Evolutionary conservation across 2,888 invertebrate genomes (phyloP).

Genomic region (Tridacna gigas): DNA sequence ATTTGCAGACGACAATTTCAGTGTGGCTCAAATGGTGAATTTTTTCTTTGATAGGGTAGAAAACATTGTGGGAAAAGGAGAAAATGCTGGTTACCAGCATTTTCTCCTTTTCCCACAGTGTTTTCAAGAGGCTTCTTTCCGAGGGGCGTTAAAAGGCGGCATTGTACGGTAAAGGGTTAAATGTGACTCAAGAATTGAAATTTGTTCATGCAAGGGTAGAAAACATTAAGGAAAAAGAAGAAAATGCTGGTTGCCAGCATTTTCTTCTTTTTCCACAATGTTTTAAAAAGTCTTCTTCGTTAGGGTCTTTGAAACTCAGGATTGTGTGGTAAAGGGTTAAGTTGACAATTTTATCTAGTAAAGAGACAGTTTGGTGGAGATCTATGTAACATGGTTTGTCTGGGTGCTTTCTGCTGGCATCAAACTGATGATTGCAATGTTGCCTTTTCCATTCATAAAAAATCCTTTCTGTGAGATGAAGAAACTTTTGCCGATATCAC

Average conservation of each 20-base stretch:
- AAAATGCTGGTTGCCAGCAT: not conserved
- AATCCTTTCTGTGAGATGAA: too few species aligned
- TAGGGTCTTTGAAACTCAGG: not conserved
- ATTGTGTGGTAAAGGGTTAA: not conserved
- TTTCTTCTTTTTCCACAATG: not conserved
- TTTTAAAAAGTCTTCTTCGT: not conserved
- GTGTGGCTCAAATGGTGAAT: too few species aligned
- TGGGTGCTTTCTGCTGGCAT: too few species aligned
- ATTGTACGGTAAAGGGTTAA: too few species aligned
- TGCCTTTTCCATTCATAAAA: too few species aligned
- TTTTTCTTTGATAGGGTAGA: not conserved
- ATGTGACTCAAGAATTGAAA: too few species aligned
- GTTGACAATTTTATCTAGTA: too few species aligned
- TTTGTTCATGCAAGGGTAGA: not conserved
- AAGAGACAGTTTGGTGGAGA: too few species aligned
- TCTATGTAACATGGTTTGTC: too few species aligned
- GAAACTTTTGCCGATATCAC: too few species aligned
- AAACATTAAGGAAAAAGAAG: not conserved
- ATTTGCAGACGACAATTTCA: not conserved
- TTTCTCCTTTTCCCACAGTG: conserved; percentile 13
- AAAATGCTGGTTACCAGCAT: not conserved
- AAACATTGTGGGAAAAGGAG: not conserved
- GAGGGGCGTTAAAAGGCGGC: not conserved
- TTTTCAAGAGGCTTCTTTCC: not conserved
- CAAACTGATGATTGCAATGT: too few species aligned